These are phyloP conservation scores for Bilobella aurantiaca DNA, from an alignment of 1,140 invertebrate genomes.

Conservation along the genomic window DNA sequence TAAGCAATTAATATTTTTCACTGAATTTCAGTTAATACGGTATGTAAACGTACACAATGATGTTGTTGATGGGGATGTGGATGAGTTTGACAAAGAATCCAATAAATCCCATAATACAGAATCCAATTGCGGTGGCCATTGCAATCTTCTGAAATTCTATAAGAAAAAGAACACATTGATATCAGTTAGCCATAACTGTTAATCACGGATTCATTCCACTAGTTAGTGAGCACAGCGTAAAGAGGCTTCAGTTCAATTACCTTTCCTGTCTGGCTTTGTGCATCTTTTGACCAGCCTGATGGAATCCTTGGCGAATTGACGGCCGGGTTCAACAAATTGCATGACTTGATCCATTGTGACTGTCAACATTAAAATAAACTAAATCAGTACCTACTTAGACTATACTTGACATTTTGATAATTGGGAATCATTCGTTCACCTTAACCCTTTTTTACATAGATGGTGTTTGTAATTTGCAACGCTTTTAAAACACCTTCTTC, in stretches of 20 bases:
- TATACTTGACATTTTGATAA: too few species aligned
- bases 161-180: slow-evolving; percentile 39
- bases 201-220: slow-evolving; percentile 6
- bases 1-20: not conserved
- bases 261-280: slow-evolving; percentile 98
- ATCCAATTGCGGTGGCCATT: slow-evolving; percentile 97
- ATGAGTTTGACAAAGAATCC: slow-evolving; percentile 99
- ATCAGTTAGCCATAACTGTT: slow-evolving; percentile 9
- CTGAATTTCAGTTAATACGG: not conserved
- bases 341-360: slow-evolving; percentile 88
- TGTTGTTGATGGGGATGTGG: slow-evolving; percentile 99
- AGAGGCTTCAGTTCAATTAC: slow-evolving; percentile 44
- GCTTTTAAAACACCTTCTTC: too few species aligned
- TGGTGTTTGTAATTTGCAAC: too few species aligned
- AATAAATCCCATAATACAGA: slow-evolving; percentile 99
- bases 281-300: slow-evolving; percentile 94
- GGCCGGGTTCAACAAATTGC: slow-evolving; percentile 84
- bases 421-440: too few species aligned
- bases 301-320: slow-evolving; percentile 96
- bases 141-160: slow-evolving; percentile 99
- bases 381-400: too few species aligned
- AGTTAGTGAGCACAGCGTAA: not conserved
- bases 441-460: too few species aligned
- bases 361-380: not conserved
- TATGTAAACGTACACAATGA: slow-evolving; percentile 92